phyloP scores from a whole-genome alignment of 2,888 invertebrate genomes.

The Papilio demoleus region DNA sequence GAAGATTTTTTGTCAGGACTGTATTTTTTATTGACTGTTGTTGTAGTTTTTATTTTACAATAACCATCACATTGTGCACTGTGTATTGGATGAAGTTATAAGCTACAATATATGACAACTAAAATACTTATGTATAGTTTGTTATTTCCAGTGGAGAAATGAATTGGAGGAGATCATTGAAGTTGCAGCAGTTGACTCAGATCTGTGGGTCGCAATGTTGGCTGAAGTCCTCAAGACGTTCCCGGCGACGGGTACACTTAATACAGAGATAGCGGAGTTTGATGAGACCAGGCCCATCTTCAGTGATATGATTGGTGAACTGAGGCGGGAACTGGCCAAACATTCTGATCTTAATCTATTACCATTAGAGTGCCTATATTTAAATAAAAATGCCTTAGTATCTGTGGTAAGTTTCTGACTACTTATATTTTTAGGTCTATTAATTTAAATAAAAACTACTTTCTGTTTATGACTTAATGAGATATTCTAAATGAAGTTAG shows the following conservation, averaged over 20 bases:
- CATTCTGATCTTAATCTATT: constrained; percentile 94
- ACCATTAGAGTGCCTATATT: constrained; percentile 97
- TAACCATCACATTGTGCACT: too few species aligned
- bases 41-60: too few species aligned
- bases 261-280: constrained; percentile 93
- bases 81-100: not conserved
- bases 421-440: constrained; percentile 22
- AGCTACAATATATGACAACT: too few species aligned
- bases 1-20: too few species aligned
- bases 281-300: constrained; percentile 96
- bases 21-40: too few species aligned
- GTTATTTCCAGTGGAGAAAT: constrained; percentile 91
- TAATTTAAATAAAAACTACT: too few species aligned
- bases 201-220: constrained; percentile 98
- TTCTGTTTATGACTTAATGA: not conserved
- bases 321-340: constrained; percentile 91
- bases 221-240: constrained; percentile 97
- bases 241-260: constrained; percentile 94
- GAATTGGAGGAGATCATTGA: constrained; percentile 97
- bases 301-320: constrained; percentile 93
- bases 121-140: not conserved
- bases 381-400: constrained; percentile 95
- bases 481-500: constrained; percentile 24
- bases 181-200: constrained; percentile 95
- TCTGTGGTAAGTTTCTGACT: constrained; percentile 88